These are phyloP conservation scores for Panagrolaimus sp. DNA, from an alignment of 1,140 invertebrate species.

Conservation along the genomic window DNA sequence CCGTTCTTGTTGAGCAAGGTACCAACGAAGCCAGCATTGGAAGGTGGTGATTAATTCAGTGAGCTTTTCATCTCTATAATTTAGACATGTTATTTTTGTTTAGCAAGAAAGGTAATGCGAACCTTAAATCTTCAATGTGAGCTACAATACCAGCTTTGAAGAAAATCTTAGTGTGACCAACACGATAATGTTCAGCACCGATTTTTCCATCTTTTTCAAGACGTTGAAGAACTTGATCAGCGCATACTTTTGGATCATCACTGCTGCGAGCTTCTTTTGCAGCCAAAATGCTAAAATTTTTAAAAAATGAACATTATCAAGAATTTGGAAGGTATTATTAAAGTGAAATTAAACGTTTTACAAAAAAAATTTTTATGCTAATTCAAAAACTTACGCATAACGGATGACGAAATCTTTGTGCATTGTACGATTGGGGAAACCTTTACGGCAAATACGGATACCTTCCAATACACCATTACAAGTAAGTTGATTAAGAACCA, in stretches of 20 bases:
- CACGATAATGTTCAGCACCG: constrained; percentile 78
- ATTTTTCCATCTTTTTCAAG: constrained; percentile 68
- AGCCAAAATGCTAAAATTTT: constrained; percentile 49
- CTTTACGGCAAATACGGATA: constrained; percentile 99
- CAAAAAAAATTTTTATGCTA: too few relatives aligned
- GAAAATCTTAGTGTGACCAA: constrained; percentile 97
- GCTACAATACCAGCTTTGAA: constrained; percentile 98
- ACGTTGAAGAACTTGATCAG: constrained; percentile 58
- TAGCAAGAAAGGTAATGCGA: too few relatives aligned
- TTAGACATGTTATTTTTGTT: too few relatives aligned
- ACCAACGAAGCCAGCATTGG: constrained; percentile 63
- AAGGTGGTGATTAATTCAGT: constrained; percentile 96
- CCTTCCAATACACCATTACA: constrained; percentile 99
- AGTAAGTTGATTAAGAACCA: constrained; percentile 83
- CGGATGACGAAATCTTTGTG: constrained; percentile 99
- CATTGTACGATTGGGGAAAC: constrained; percentile 99
- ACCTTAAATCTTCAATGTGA: constrained; percentile 93
- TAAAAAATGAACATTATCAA: too few relatives aligned
- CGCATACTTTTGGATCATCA: constrained; percentile 41
- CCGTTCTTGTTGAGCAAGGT: constrained; percentile 17
- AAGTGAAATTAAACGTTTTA: too few relatives aligned
- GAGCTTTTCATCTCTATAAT: constrained; percentile 80
- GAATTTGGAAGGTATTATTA: too few relatives aligned
- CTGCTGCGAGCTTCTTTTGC: constrained; percentile 48
- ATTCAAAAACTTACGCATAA: constrained; percentile 62